Base-by-base conservation (phyloP, 2,888 invertebrate species). In the Tipula confusa region DNA sequence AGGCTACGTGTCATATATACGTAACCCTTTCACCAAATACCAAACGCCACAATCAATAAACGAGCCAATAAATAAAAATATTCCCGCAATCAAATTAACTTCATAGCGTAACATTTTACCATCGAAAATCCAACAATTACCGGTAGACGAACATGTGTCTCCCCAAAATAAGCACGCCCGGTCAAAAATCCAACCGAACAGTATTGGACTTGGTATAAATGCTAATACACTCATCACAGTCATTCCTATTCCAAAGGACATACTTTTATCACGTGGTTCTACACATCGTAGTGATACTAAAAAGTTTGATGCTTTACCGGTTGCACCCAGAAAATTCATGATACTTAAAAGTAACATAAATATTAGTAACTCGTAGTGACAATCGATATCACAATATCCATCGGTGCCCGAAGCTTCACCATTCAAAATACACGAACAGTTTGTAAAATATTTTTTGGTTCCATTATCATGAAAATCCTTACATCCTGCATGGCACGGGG, bases 401-500 rank as follows among this genome's bases (percentile, higher is more conserved):
- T 64, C 64, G 13, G 24, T 2, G 11, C 24, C 64, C 1, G 64
- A 24, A 2, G 24, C 24, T 64, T 11, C 64, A 2, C 5, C 43
- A 9, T 24, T 24, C 64, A n/a, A 64, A 38, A 83, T 84, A 28
- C 84, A 84, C 13, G 82, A 24, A 83, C 84, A 84, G 11, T 84
- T 31, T 2, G 82, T 28, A 43, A 83, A 84, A 43, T 79, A 11
- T 83, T 84, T n/a, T n/a, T n/a, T 64, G 0, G 64, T 64, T 9
- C 64, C 64, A 64, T 64, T 64, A 1, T 64, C 24, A 24, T 9
- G 11, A 9, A 11, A 64, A 1, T 0, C 24, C 1, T 6, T 91
- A 87, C 95, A 95, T 2, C 96, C 95, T 18, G 95, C 95, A 87
- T 95, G 94, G 87, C 96, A 96, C 6, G 95, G 93, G 0, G 95